A percentile compares a stretch with the other conserved stretches of the same genome.
Evolutionary conservation across 2,888 invertebrate species (phyloP).

Genomic region (Cataglyphis albicans): DNA sequence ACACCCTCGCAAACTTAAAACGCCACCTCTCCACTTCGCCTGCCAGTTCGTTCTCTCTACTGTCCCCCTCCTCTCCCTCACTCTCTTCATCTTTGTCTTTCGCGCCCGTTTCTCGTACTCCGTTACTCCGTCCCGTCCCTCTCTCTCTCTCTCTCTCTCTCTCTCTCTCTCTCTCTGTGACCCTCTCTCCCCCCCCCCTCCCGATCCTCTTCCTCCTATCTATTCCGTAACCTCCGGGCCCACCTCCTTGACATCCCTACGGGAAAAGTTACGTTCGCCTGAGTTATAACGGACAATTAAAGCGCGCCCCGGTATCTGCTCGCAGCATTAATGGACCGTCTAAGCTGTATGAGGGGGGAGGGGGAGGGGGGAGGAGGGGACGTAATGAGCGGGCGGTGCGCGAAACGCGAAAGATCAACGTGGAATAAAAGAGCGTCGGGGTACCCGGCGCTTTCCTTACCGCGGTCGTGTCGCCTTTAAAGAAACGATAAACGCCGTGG

Average conservation of each 20-base stretch:
- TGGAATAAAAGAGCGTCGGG: constrained; percentile 59
- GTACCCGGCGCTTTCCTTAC: constrained; percentile 40
- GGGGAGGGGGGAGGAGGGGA: not conserved
- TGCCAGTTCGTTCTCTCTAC: constrained; percentile 19
- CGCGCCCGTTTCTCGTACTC: constrained; percentile 5
- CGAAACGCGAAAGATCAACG: constrained; percentile 65
- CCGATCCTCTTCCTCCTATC: constrained; percentile 28
- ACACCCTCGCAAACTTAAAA: constrained; percentile 74
- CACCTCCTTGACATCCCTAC: constrained; percentile 44
- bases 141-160: not conserved
- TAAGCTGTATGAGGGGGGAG: constrained; percentile 36
- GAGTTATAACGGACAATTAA: constrained; percentile 77
- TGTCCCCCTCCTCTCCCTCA: not conserved
- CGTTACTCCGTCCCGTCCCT: constrained; percentile 10
- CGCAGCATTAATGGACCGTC: constrained; percentile 71
- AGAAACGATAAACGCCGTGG: constrained; percentile 58
- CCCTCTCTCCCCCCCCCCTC: not conserved
- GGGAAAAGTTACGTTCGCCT: constrained; percentile 71
- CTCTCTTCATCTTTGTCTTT: constrained; percentile 5
- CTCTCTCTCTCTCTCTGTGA: too few species aligned
- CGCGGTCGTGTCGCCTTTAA: constrained; percentile 45
- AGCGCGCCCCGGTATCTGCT: constrained; percentile 69
- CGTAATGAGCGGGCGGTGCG: constrained; percentile 53
- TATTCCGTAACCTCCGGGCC: not conserved
- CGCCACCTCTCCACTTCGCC: constrained; percentile 54